phyloP scores from a whole-genome alignment of 2,888 invertebrate species.

The Catocala sponsa region DNA sequence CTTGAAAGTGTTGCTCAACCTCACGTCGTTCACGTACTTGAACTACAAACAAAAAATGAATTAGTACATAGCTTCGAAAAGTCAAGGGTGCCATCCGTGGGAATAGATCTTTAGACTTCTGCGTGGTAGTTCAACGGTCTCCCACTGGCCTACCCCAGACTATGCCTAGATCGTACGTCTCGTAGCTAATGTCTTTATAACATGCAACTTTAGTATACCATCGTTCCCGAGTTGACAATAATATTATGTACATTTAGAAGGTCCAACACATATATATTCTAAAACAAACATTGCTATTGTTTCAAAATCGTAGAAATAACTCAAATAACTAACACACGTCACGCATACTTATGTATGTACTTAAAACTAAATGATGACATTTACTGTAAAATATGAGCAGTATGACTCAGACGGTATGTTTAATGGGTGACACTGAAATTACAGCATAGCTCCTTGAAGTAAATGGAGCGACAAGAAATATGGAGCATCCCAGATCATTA shows the following conservation, averaged over 20 bases:
- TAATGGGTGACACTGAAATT: conserved; percentile 9
- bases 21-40: conserved; percentile 87
- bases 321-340: not conserved
- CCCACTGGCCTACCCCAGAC: too few species aligned
- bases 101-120: too few species aligned
- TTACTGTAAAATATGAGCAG: not conserved
- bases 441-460: not conserved
- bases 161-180: too few species aligned
- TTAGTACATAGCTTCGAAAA: too few species aligned
- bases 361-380: not conserved
- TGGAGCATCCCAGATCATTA: too few species aligned
- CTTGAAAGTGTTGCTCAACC: conserved; percentile 89
- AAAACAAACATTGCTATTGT: not conserved
- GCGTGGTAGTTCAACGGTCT: too few species aligned
- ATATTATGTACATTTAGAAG: too few species aligned
- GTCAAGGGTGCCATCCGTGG: too few species aligned
- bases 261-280: too few species aligned
- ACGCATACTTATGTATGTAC: not conserved
- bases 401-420: conserved; percentile 1
- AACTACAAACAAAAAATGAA: conserved; percentile 85
- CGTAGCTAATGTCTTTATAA: too few species aligned
- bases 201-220: too few species aligned
- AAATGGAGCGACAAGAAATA: not conserved
- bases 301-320: not conserved
- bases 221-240: too few species aligned